phyloP scores from a whole-genome alignment of 1,140 invertebrate genomes.

The Drosophila grimshawi region DNA sequence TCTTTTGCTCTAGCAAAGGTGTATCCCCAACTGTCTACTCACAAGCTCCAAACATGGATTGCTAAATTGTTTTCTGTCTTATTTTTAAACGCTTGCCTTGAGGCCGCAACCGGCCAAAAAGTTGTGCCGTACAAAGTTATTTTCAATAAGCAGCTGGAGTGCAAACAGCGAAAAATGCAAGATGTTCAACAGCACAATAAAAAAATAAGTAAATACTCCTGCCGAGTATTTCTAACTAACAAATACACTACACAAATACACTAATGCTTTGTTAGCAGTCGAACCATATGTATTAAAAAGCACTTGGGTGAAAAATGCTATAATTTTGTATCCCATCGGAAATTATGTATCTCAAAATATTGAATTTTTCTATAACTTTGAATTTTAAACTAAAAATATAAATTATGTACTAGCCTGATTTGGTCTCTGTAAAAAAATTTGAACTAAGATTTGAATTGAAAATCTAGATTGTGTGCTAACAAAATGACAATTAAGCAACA shows the following conservation, averaged over 20 bases:
- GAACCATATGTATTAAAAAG: too few relatives aligned
- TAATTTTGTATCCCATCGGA: too few relatives aligned
- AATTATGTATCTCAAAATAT: too few relatives aligned
- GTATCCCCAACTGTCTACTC: constrained; percentile 40
- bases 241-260: neutral
- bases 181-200: neutral
- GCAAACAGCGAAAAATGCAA: constrained; percentile 35
- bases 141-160: constrained; percentile 67
- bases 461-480: too few relatives aligned
- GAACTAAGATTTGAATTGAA: too few relatives aligned
- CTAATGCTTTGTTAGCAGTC: too few relatives aligned
- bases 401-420: too few relatives aligned
- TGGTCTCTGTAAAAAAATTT: too few relatives aligned
- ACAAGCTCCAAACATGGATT: constrained; percentile 17
- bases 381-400: too few relatives aligned
- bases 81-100: constrained; percentile 27
- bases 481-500: too few relatives aligned
- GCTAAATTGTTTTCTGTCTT: constrained; percentile 27
- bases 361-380: too few relatives aligned
- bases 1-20: neutral
- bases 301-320: too few relatives aligned
- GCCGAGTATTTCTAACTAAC: neutral
- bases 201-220: neutral
- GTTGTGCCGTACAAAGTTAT: constrained; percentile 57
- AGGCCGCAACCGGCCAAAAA: constrained; percentile 49